Evolutionary conservation across 2,797 vertebrate species (phyloP).

Genomic region (Sparidentex hasta): DNA sequence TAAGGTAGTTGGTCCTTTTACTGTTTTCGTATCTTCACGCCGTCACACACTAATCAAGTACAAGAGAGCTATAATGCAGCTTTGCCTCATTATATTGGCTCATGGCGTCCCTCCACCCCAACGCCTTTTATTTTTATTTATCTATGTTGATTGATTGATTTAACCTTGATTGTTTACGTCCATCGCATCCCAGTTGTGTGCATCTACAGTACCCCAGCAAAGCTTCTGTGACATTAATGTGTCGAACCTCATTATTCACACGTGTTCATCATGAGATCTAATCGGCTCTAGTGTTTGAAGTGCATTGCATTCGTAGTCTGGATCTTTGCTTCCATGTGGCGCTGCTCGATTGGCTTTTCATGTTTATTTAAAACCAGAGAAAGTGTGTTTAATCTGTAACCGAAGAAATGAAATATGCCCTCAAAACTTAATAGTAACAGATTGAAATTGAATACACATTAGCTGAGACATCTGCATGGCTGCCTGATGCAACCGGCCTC

Average conservation of each 20-base stretch:
- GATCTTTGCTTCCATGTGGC: constrained; percentile 24
- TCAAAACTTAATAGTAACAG: background rate
- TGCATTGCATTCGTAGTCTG: constrained; percentile 33
- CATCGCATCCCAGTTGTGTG: constrained; percentile 34
- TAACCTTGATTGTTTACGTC: constrained; percentile 33
- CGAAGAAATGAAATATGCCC: background rate
- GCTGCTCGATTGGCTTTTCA: constrained; percentile 53
- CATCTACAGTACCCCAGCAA: constrained; percentile 10
- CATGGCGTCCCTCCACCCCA: background rate
- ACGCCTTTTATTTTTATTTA: background rate
- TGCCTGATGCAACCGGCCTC: constrained; percentile 38
- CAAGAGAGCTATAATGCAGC: constrained; percentile 43
- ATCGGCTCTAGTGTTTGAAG: background rate
- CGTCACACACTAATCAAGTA: constrained; percentile 69
- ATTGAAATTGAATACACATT: background rate
- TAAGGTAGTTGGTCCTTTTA: constrained; percentile 93
- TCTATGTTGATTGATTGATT: background rate
- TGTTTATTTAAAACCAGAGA: background rate
- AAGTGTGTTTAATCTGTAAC: background rate
- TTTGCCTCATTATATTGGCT: constrained; percentile 50
- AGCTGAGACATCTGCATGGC: constrained; percentile 67
- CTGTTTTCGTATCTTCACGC: constrained; percentile 78
- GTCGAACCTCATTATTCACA: constrained; percentile 24
- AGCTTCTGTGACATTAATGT: constrained; percentile 15
- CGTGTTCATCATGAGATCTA: background rate